Evolutionary conservation across 2,888 invertebrate species (phyloP).

Genomic region (Pteria penguin): DNA sequence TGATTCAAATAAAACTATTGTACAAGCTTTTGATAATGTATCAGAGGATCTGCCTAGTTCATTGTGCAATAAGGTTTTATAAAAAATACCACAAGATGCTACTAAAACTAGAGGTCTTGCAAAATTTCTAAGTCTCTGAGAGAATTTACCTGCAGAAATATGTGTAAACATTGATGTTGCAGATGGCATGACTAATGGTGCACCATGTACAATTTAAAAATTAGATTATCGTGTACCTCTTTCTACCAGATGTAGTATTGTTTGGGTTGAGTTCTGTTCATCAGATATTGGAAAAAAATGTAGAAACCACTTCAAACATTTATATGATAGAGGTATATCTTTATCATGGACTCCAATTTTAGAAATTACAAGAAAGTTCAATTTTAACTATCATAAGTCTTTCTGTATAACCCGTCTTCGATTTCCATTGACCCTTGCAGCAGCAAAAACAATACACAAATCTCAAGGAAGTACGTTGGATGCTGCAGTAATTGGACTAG

Average conservation of each 20-base stretch:
- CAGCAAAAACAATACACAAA: slow-evolving; percentile 54
- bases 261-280: slow-evolving; percentile 40
- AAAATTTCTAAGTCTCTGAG: slow-evolving; percentile 32
- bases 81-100: slow-evolving; percentile 40
- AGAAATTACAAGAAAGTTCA: not conserved
- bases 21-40: slow-evolving; percentile 28
- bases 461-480: slow-evolving; percentile 51
- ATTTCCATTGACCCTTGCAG: slow-evolving; percentile 46
- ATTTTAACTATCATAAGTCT: slow-evolving; percentile 20
- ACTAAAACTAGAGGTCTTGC: slow-evolving; percentile 36
- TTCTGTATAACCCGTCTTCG: slow-evolving; percentile 36
- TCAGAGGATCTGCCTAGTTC: slow-evolving; percentile 35
- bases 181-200: slow-evolving; percentile 55
- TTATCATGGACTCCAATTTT: slow-evolving; percentile 19
- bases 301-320: slow-evolving; percentile 35
- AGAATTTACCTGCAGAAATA: slow-evolving; percentile 37
- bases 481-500: slow-evolving; percentile 43
- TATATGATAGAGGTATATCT: slow-evolving; percentile 18
- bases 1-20: slow-evolving; percentile 5
- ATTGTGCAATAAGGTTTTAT: slow-evolving; percentile 19
- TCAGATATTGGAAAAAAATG: slow-evolving; percentile 13
- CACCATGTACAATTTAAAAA: slow-evolving; percentile 44
- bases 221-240: slow-evolving; percentile 35
- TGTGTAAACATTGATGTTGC: slow-evolving; percentile 43
- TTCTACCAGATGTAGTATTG: slow-evolving; percentile 31